Evolutionary conservation across 2,113 vertebrate genomes (phyloP).

Genomic region (Edolisoma coerulescens): DNA sequence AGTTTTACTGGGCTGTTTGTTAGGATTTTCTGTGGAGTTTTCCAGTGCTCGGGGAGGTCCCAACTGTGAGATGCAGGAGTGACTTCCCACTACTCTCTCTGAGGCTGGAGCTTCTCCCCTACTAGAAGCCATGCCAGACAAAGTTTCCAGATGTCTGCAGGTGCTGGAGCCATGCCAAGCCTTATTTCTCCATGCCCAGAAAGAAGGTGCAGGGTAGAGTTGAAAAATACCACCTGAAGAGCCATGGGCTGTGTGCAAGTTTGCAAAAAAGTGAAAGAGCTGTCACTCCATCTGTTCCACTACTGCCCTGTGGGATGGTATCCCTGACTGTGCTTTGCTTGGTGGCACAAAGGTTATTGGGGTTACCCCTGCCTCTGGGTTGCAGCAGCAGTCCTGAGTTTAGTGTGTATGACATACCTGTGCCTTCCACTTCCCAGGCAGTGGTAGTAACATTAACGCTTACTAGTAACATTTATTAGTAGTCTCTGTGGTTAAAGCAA

Average conservation of each 20-base stretch:
- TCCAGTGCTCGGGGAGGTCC: not conserved
- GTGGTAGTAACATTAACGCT: not conserved
- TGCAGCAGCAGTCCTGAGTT: not conserved
- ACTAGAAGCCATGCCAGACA: not conserved
- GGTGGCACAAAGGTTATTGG: not conserved
- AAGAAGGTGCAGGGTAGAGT: not conserved
- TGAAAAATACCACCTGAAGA: not conserved
- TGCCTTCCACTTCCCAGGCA: not conserved
- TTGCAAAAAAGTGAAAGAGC: not conserved
- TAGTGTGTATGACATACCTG: not conserved
- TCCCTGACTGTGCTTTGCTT: not conserved
- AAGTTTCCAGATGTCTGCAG: not conserved
- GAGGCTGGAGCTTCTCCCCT: not conserved
- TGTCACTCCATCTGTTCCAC: not conserved
- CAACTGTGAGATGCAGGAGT: fast-evolving
- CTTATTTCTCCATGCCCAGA: not conserved
- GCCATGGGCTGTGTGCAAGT: not conserved
- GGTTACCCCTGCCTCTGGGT: not conserved
- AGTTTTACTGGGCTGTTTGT: not conserved
- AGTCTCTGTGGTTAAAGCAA: not conserved
- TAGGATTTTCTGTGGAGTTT: not conserved
- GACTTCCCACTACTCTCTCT: not conserved
- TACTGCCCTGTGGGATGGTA: fast-evolving
- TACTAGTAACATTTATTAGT: not conserved
- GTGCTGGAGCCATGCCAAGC: not conserved